Conservation (phyloP, 1,140 invertebrate species). For the Teleogryllus occipitalis region DNA sequence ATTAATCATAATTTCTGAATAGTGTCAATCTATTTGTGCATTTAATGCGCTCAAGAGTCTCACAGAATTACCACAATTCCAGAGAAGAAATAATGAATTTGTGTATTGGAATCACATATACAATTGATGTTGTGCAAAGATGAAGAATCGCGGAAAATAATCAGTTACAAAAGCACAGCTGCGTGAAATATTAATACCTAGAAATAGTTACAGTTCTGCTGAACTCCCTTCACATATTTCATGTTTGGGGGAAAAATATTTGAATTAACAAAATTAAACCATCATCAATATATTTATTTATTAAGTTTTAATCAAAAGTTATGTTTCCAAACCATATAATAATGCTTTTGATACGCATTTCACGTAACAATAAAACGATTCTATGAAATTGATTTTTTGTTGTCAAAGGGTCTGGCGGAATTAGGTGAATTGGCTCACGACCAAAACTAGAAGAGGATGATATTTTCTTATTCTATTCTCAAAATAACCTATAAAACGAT, state of each 20-base stretch:
- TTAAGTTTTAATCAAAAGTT: neutral
- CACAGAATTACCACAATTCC: too few species aligned
- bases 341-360: neutral
- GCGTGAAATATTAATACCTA: too few species aligned
- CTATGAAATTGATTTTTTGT: too few species aligned
- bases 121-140: neutral
- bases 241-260: neutral
- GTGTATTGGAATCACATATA: neutral
- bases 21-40: neutral
- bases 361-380: too few species aligned
- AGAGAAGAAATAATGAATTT: neutral
- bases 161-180: neutral
- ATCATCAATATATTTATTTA: neutral
- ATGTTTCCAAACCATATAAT: neutral
- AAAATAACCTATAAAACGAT: too few species aligned
- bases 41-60: neutral
- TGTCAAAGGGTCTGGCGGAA: too few species aligned
- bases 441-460: too few species aligned
- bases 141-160: neutral
- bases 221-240: neutral
- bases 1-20: neutral
- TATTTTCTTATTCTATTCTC: too few species aligned
- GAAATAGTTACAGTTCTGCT: neutral
- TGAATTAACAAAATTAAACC: neutral
- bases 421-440: too few species aligned